These are phyloP conservation scores for Dasyornis broadbenti DNA, from an alignment of 2,113 vertebrate genomes.

Conservation along the genomic window DNA sequence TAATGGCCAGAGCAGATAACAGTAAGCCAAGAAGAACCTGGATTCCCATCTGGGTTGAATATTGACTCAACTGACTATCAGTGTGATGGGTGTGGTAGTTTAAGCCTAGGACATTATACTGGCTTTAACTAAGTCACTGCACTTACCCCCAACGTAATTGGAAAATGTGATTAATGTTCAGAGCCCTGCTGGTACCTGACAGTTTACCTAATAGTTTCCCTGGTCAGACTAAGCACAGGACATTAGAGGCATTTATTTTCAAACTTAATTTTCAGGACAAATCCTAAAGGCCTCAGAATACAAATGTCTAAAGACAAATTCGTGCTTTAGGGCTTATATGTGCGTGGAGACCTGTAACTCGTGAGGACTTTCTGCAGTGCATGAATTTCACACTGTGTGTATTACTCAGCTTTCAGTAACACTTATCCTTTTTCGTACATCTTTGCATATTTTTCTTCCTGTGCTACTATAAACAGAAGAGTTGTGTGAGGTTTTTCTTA, in stretches of 20 bases:
- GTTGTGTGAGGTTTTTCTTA: slow-evolving; percentile 27
- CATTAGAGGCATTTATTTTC: background rate
- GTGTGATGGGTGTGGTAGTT: slow-evolving; percentile 14
- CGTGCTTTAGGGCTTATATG: background rate
- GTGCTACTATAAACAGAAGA: slow-evolving; percentile 19
- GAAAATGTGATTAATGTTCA: slow-evolving; percentile 13
- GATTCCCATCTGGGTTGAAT: slow-evolving; percentile 25
- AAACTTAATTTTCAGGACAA: background rate
- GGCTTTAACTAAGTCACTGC: background rate
- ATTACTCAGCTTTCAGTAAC: slow-evolving; percentile 10
- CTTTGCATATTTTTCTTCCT: slow-evolving; percentile 13
- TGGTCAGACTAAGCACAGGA: background rate
- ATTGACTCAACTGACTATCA: background rate
- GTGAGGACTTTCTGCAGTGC: background rate
- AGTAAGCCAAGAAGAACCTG: slow-evolving; percentile 30
- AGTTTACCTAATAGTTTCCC: background rate
- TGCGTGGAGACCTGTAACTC: background rate
- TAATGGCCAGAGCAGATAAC: slow-evolving; percentile 37
- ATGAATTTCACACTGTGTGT: background rate
- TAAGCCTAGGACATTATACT: background rate
- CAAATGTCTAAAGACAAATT: background rate
- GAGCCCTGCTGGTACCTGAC: background rate
- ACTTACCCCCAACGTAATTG: background rate
- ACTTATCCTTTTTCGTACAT: background rate
- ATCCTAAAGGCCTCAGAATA: background rate